Percentiles rank a stretch among this genome's conserved stretches.
Evolutionary conservation across 2,113 vertebrate genomes (phyloP).

Genomic region (Pica pica): DNA sequence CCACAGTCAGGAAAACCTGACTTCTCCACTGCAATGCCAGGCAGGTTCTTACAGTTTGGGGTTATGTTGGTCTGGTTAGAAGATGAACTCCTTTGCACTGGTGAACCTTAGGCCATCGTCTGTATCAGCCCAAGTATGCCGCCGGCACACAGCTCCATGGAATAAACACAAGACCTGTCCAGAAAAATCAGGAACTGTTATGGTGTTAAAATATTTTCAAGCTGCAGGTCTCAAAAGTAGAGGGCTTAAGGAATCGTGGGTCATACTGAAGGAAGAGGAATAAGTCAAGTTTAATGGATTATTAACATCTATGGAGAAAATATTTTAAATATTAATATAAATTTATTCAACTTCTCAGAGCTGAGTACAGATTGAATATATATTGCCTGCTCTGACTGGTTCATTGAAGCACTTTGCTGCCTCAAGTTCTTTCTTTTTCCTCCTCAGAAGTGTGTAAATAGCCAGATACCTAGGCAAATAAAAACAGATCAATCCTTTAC

Average conservation of each 20-base stretch:
- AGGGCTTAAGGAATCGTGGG: background rate
- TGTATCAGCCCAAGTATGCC: background rate
- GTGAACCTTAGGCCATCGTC: background rate
- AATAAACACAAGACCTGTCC: background rate
- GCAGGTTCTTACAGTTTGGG: background rate
- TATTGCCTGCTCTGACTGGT: background rate
- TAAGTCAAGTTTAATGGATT: background rate
- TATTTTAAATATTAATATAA: background rate
- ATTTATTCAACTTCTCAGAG: background rate
- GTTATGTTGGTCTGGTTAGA: background rate
- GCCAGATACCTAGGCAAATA: background rate
- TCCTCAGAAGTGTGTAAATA: background rate
- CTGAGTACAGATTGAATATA: background rate
- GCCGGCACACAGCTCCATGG: background rate
- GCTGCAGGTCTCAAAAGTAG: background rate
- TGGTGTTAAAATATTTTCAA: background rate
- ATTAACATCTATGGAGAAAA: background rate
- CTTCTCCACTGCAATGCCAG: background rate
- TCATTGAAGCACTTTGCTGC: background rate
- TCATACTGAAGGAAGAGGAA: background rate
- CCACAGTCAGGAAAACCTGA: background rate
- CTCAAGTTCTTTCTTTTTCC: background rate
- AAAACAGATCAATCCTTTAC: background rate
- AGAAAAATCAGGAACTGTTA: background rate
- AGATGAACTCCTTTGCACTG: background rate